Evolutionary conservation across 23 tunicate genomes (phyloP).

Genomic region (Styela clava): DNA sequence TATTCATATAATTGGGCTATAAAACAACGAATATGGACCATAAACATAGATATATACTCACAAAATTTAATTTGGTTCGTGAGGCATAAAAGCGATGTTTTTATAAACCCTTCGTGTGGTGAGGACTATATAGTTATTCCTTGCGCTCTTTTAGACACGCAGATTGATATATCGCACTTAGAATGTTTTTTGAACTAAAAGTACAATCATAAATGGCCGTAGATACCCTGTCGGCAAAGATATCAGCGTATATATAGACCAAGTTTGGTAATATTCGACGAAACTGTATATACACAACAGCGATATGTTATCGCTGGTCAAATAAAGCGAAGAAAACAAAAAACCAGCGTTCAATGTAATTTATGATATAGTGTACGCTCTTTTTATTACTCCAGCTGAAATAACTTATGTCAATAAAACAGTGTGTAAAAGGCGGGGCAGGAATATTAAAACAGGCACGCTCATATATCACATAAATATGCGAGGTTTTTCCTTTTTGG

Average conservation of each 20-base stretch:
- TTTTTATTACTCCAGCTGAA: constrained; percentile 25
- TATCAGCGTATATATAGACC: neutral
- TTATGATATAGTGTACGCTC: neutral
- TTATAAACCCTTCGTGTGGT: neutral
- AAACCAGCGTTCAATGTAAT: neutral
- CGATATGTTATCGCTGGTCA: constrained; percentile 11
- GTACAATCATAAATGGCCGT: too few relatives aligned
- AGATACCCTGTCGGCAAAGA: neutral
- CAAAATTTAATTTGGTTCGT: neutral
- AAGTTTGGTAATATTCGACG: neutral
- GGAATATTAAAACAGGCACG: constrained; percentile 5
- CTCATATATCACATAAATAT: neutral
- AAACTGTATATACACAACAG: neutral
- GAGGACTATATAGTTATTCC: neutral
- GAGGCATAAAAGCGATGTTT: neutral
- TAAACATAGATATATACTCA: neutral
- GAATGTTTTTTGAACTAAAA: too few relatives aligned
- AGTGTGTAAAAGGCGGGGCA: constrained; percentile 29
- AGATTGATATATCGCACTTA: neutral
- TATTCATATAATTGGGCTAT: neutral
- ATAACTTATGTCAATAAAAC: constrained; percentile 23
- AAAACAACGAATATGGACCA: neutral
- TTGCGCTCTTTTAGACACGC: neutral
- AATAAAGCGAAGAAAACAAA: constrained; percentile 1
- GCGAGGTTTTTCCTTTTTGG: too few relatives aligned